A percentile compares a stretch with the other conserved stretches of the same genome.
phyloP scores from a whole-genome alignment of 1,140 invertebrate species.

The Panagrolaimus sp. region DNA sequence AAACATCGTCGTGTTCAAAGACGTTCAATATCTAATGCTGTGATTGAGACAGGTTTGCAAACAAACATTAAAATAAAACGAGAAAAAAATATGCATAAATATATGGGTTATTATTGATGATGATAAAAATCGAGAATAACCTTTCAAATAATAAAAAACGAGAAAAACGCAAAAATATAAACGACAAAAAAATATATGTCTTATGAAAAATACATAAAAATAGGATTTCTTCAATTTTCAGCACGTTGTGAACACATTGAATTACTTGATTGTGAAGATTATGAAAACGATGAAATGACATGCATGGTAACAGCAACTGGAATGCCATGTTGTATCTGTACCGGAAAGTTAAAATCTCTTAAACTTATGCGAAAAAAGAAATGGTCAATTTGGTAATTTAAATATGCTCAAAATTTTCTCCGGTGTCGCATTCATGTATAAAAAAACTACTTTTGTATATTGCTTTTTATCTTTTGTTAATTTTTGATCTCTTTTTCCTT shows the following conservation, averaged over 20 bases:
- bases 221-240: constrained; percentile 20
- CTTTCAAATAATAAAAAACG: not conserved
- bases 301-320: constrained; percentile 47
- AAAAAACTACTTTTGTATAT: too few species aligned
- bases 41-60: constrained; percentile 36
- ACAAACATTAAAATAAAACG: not conserved
- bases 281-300: constrained; percentile 45
- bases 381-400: constrained; percentile 26
- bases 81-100: not conserved
- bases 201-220: not conserved
- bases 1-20: not conserved
- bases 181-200: not conserved
- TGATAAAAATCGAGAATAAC: constrained; percentile 12
- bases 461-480: too few species aligned
- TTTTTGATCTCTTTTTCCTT: too few species aligned
- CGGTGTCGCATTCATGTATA: too few species aligned
- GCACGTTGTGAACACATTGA: constrained; percentile 46
- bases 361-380: constrained; percentile 18
- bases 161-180: not conserved
- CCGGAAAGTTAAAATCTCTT: constrained; percentile 35
- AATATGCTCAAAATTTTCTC: too few species aligned
- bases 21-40: constrained; percentile 35
- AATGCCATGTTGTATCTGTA: constrained; percentile 48
- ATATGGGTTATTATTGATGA: not conserved
- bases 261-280: constrained; percentile 41